Base-by-base conservation (phyloP, 2,888 invertebrate species). In the Meandrusa payeni region DNA sequence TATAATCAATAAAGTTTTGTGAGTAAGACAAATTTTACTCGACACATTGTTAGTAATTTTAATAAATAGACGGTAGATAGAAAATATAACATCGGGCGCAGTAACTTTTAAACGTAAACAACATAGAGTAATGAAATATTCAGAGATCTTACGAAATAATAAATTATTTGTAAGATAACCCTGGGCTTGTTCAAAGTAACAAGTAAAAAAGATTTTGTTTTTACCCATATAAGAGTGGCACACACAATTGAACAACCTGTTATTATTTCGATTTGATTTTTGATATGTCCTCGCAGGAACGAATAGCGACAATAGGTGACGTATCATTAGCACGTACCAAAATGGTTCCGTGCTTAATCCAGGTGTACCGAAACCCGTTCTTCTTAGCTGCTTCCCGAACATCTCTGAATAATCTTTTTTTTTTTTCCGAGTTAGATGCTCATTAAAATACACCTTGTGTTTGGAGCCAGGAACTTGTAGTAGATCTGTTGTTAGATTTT, bases 271-370 rank as follows among this genome's bases (percentile, higher is more conserved):
- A 36, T 15, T 24, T 24, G n/a, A 36, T 5, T 13, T 36, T 36
- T 7, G 12, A 5, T 11, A 33, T 26, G 11, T 41, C 32, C 2
- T 24, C 26, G 19, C 7, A 9, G 17, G 41, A 17, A 9, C 32
- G 23, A 27, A 41, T 28, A 9, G 34, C 41, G 6, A 41, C 9
- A 13, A 27, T 12, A 5, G 41, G 34, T n/a, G 34, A 34, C 20
- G 41, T 41, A 12, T 41, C 41, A 7, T 28, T 7, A 15, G 38
- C 23, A 1, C 38, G 38, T 12, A 23, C 38, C 9, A 39, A 17
- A 13, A 44, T 44, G 26, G 17, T 13, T 23, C 38, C 44, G 12
- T 44, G 38, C 20, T 39, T 44, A n/a, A 44, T 20, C 38, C 38
- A 39, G 5, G 26, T 10, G 23, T 38, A 44, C 27, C 27, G 38